A percentile compares a stretch with the other conserved stretches of the same genome.
Evolutionary conservation across 2,797 vertebrate species (phyloP).

Genomic region (Sebastes nivosus): DNA sequence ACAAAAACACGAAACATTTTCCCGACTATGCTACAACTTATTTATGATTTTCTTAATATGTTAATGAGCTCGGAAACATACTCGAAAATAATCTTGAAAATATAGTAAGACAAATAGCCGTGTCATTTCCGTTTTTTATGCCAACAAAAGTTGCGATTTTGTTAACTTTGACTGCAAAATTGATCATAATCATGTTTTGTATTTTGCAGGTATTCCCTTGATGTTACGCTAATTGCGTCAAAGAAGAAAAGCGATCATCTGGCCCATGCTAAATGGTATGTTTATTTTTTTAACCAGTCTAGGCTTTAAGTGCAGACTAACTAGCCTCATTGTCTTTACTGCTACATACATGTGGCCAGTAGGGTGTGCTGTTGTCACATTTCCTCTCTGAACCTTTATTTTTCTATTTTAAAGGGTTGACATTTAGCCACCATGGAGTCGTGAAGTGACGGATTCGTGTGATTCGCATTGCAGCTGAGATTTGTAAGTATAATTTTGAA

Average conservation of each 20-base stretch:
- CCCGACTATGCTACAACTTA: neutral
- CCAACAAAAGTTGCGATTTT: neutral
- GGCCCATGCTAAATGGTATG: conserved; percentile 67
- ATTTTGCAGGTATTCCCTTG: conserved; percentile 52
- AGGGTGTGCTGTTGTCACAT: conserved; percentile 69
- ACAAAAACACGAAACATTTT: conserved; percentile 12
- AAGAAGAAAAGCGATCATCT: conserved; percentile 20
- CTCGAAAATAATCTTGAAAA: neutral
- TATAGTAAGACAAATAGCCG: neutral
- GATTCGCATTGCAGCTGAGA: neutral
- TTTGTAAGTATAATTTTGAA: conserved; percentile 72
- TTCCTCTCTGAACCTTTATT: conserved; percentile 31
- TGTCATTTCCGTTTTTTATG: neutral
- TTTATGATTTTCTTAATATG: conserved; percentile 14
- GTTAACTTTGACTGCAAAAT: neutral
- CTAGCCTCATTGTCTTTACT: conserved; percentile 2
- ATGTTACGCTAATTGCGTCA: conserved; percentile 6
- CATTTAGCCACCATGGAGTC: neutral
- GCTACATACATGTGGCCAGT: conserved; percentile 51
- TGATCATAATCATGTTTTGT: conserved; percentile 33
- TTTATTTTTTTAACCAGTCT: neutral
- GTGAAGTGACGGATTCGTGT: conserved; percentile 12
- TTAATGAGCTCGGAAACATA: conserved; percentile 20
- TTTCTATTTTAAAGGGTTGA: conserved; percentile 68
- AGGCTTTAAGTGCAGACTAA: neutral